Evolutionary conservation across 2,888 invertebrate species (phyloP).

Genomic region (Bursaphelenchus okinawaensis): DNA sequence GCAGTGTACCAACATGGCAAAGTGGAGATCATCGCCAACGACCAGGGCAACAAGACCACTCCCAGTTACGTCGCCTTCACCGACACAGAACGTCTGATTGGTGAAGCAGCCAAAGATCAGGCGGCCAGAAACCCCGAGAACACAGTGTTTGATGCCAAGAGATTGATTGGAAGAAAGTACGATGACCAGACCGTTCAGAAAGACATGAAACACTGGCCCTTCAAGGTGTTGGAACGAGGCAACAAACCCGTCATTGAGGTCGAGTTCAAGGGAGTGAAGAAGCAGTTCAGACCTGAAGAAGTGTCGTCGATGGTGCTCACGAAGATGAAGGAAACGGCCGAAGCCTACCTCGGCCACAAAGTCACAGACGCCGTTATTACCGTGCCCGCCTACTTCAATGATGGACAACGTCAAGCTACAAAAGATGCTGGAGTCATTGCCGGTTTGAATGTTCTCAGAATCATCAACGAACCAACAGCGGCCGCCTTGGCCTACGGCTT

Average conservation of each 20-base stretch:
- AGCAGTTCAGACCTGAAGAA: slow-evolving; percentile 62
- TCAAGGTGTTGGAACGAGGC: slow-evolving; percentile 59
- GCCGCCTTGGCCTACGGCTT: slow-evolving; percentile 35
- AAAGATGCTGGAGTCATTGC: slow-evolving; percentile 46
- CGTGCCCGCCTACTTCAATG: slow-evolving; percentile 75
- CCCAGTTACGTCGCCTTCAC: slow-evolving; percentile 62
- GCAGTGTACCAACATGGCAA: slow-evolving; percentile 59
- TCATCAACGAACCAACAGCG: slow-evolving; percentile 35
- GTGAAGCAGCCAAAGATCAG: slow-evolving; percentile 62
- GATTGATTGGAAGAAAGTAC: slow-evolving; percentile 63
- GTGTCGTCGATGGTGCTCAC: slow-evolving; percentile 47
- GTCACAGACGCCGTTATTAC: slow-evolving; percentile 73
- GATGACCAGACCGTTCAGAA: slow-evolving; percentile 73
- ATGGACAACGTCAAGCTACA: slow-evolving; percentile 68
- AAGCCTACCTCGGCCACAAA: slow-evolving; percentile 40
- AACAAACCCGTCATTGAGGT: slow-evolving; percentile 65
- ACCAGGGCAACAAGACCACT: slow-evolving; percentile 63
- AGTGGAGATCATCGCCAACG: slow-evolving; percentile 63
- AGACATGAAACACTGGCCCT: slow-evolving; percentile 80
- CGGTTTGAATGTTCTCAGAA: slow-evolving; percentile 60
- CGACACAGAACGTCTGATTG: slow-evolving; percentile 60
- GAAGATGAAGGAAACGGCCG: slow-evolving; percentile 38
- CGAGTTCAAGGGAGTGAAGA: slow-evolving; percentile 77
- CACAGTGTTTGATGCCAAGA: slow-evolving; percentile 45
- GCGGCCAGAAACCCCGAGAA: slow-evolving; percentile 37